Conservation (phyloP, 2,888 invertebrate species). For the Drepanosiphum platanoidis region DNA sequence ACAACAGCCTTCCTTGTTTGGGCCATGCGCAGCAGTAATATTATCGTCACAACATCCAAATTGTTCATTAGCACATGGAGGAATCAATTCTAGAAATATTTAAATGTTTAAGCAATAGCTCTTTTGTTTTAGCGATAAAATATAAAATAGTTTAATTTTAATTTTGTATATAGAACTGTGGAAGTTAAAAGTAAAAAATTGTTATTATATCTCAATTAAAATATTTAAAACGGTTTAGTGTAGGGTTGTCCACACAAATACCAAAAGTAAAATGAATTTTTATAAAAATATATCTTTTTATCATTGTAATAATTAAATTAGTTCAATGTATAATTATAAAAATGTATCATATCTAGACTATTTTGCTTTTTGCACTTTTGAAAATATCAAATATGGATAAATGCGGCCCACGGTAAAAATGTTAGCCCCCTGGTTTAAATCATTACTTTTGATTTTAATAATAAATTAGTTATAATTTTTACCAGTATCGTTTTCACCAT, state of each 20-base stretch:
- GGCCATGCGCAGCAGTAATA: slow-evolving; percentile 73
- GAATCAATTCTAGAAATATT: slow-evolving; percentile 31
- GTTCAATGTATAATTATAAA: too few species aligned
- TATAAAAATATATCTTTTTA: too few species aligned
- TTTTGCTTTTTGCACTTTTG: too few species aligned
- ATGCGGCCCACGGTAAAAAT: too few species aligned
- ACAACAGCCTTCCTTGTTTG: slow-evolving; percentile 77
- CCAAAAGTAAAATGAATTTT: too few species aligned
- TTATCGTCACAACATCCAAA: slow-evolving; percentile 84
- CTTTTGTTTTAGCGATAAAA: neutral
- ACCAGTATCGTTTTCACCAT: slow-evolving; percentile 63
- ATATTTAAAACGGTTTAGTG: neutral
- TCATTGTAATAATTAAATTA: too few species aligned
- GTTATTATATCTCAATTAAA: neutral
- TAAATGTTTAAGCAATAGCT: neutral
- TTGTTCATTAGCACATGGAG: slow-evolving; percentile 64
- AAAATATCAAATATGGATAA: too few species aligned
- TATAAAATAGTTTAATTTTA: neutral
- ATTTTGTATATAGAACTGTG: too few species aligned
- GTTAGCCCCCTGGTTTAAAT: too few species aligned
- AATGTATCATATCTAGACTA: too few species aligned
- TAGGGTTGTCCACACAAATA: too few species aligned
- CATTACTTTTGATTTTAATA: neutral
- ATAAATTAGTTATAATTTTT: too few species aligned
- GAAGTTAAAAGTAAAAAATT: neutral